A percentile compares a stretch with the other conserved stretches of the same genome.
phyloP scores from a whole-genome alignment of 2,888 invertebrate species.

The Ennomos fuscantarius region DNA sequence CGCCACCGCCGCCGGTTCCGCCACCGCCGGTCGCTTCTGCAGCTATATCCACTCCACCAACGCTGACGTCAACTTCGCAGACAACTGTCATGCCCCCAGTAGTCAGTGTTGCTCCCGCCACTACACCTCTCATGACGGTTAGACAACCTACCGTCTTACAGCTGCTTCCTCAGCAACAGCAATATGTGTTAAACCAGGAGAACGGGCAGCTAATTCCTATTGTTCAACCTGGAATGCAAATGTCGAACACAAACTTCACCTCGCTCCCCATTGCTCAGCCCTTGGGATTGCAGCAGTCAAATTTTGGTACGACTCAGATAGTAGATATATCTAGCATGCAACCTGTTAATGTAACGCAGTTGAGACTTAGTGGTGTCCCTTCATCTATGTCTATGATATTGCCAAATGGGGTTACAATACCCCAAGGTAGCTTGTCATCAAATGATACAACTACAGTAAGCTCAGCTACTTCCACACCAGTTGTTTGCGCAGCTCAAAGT shows the following conservation, averaged over 20 bases:
- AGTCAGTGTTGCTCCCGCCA: constrained; percentile 71
- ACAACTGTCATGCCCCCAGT: constrained; percentile 69
- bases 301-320: constrained; percentile 71
- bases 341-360: constrained; percentile 76
- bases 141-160: constrained; percentile 77
- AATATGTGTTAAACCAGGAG: constrained; percentile 79
- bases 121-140: constrained; percentile 76
- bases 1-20: constrained; percentile 60
- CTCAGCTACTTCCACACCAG: constrained; percentile 73
- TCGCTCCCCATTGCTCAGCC: constrained; percentile 71
- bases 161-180: constrained; percentile 71
- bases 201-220: constrained; percentile 80
- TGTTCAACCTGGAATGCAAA: constrained; percentile 76
- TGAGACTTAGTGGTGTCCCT: constrained; percentile 74
- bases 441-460: constrained; percentile 77
- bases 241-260: constrained; percentile 76
- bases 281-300: constrained; percentile 71
- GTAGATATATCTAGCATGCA: constrained; percentile 79
- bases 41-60: constrained; percentile 64
- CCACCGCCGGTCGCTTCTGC: constrained; percentile 66
- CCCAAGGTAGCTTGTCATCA: constrained; percentile 70
- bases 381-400: constrained; percentile 81
- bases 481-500: constrained; percentile 77
- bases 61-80: constrained; percentile 63
- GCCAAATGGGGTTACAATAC: constrained; percentile 72